Conservation (phyloP, 2,113 vertebrate species). For the Barbus barbus region DNA sequence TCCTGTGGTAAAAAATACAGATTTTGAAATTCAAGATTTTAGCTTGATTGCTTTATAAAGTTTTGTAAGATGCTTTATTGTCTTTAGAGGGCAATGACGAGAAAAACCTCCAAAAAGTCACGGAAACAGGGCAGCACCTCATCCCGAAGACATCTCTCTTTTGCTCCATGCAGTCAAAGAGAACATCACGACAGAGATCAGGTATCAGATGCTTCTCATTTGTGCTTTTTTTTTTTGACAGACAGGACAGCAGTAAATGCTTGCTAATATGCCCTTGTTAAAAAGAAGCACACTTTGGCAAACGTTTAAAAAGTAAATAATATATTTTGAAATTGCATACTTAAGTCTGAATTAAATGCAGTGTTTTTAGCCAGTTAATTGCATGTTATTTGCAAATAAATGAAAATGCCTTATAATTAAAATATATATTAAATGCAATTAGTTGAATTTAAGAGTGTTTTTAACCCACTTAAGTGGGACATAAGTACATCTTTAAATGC, state of each 20-base stretch:
- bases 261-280: neutral
- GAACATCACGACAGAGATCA: neutral
- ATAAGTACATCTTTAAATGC: neutral
- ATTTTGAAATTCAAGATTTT: too few species aligned
- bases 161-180: slow-evolving; percentile 21
- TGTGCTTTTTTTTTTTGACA: neutral
- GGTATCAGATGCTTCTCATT: neutral
- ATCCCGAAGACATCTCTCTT: slow-evolving; percentile 42
- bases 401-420: neutral
- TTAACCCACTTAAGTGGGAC: neutral
- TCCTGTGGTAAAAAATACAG: slow-evolving; percentile 58
- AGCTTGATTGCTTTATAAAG: neutral
- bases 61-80: neutral
- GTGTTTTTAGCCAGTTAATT: neutral
- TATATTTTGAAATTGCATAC: neutral
- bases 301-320: too few species aligned
- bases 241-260: neutral
- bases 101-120: slow-evolving; percentile 42
- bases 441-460: neutral
- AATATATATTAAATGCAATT: neutral
- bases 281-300: too few species aligned
- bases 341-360: neutral
- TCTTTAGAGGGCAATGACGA: slow-evolving; percentile 54
- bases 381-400: neutral
- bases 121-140: slow-evolving; percentile 56